These are phyloP conservation scores for Ahaetulla prasina DNA, from an alignment of 2,113 vertebrate species.

Conservation along the genomic window DNA sequence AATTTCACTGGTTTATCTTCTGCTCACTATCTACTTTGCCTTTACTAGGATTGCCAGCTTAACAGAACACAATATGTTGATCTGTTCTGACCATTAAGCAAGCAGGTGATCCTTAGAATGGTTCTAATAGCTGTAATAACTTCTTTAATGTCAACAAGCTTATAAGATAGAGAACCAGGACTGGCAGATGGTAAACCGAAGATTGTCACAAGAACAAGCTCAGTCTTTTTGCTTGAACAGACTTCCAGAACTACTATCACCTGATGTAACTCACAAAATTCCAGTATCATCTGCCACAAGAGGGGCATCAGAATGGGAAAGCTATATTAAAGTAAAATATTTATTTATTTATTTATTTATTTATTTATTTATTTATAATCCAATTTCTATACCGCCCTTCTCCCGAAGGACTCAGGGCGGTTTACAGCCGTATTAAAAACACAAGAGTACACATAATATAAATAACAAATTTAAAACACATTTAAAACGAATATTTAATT, in stretches of 20 bases:
- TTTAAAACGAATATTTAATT: too few relatives aligned
- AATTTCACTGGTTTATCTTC: background rate
- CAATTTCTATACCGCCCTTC: too few relatives aligned
- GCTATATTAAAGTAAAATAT: background rate
- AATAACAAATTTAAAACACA: too few relatives aligned
- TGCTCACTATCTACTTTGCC: background rate
- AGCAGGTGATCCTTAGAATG: too few relatives aligned
- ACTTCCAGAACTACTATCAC: background rate
- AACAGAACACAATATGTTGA: background rate
- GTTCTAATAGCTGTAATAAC: background rate
- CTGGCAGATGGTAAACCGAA: background rate
- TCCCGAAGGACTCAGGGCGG: too few relatives aligned
- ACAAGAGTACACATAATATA: too few relatives aligned
- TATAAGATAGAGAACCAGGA: background rate
- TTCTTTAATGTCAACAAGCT: background rate
- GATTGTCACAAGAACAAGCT: background rate
- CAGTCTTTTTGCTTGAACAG: background rate
- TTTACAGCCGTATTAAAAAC: too few relatives aligned
- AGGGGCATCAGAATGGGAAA: background rate
- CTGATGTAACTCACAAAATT: background rate
- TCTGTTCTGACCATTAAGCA: background rate
- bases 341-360: too few relatives aligned
- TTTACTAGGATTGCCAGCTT: background rate
- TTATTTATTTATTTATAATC: too few relatives aligned
- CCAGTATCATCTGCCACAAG: background rate